Percentiles rank a stretch among this genome's conserved stretches.
Evolutionary conservation across 2,797 vertebrate species (phyloP).

Genomic region (Morus bassanus): DNA sequence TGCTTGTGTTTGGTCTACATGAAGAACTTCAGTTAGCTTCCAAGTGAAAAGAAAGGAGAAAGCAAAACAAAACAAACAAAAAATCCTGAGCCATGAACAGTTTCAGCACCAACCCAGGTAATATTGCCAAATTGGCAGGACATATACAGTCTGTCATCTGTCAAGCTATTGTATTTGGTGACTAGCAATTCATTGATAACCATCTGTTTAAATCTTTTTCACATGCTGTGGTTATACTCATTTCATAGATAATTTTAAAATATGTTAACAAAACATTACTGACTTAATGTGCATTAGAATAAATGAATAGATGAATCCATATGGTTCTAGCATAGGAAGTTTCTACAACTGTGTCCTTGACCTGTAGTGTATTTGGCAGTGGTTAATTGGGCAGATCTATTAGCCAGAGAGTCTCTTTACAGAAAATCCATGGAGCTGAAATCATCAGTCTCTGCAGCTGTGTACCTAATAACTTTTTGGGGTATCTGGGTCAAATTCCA

Average conservation of each 20-base stretch:
- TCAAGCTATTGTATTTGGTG: slow-evolving; percentile 12
- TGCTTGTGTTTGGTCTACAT: slow-evolving; percentile 9
- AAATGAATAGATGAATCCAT: background rate
- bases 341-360: background rate
- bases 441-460: background rate
- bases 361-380: background rate
- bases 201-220: slow-evolving; percentile 33
- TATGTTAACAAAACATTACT: background rate
- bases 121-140: slow-evolving; percentile 36
- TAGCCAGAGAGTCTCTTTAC: background rate
- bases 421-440: background rate
- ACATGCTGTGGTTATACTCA: background rate
- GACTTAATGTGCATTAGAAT: background rate
- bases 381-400: background rate
- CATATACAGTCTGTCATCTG: slow-evolving; percentile 36
- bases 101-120: background rate
- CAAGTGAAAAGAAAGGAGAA: background rate
- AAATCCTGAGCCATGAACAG: background rate
- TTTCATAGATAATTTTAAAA: background rate
- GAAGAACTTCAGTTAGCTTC: slow-evolving; percentile 45
- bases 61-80: background rate
- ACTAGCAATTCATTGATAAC: slow-evolving; percentile 17
- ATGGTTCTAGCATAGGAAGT: background rate
- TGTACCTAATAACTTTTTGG: background rate
- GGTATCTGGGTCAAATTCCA: background rate